Evolutionary conservation across 2,888 invertebrate genomes (phyloP).

Genomic region (Crioceris asparagi): DNA sequence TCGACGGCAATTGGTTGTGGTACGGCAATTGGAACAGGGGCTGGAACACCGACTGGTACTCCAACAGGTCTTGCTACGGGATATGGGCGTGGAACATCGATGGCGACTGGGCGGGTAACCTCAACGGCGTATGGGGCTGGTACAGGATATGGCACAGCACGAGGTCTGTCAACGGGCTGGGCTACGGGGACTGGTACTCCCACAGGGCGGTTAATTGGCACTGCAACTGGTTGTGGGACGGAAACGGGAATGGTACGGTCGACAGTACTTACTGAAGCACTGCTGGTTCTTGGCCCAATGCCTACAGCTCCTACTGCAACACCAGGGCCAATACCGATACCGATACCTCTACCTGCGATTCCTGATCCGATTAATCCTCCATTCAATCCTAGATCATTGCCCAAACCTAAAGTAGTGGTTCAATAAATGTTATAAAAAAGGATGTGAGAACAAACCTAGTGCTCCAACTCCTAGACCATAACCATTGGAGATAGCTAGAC

Average conservation of each 20-base stretch:
- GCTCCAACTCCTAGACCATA: constrained; percentile 15
- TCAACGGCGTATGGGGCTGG: constrained; percentile 37
- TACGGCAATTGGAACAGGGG: constrained; percentile 26
- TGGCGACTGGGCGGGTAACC: constrained; percentile 36
- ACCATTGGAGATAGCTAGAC: constrained; percentile 13
- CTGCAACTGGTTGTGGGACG: constrained; percentile 42
- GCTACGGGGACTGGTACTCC: constrained; percentile 34
- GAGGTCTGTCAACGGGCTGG: constrained; percentile 33
- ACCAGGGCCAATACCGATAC: constrained; percentile 15
- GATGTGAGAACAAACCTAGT: constrained; percentile 12
- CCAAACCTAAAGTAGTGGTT: not conserved
- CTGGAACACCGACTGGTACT: constrained; percentile 28
- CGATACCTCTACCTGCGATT: not conserved
- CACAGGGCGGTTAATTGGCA: constrained; percentile 39
- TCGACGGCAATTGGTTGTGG: constrained; percentile 26
- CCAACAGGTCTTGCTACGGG: constrained; percentile 23
- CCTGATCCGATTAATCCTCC: not conserved
- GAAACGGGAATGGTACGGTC: constrained; percentile 44
- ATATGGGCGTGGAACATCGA: constrained; percentile 28
- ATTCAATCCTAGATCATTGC: not conserved
- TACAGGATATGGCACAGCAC: constrained; percentile 38
- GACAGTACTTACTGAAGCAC: constrained; percentile 26
- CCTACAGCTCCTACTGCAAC: constrained; percentile 17
- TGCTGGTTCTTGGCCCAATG: constrained; percentile 15
- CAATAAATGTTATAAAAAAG: not conserved